Conservation (phyloP, 2,888 invertebrate genomes). For the Nemoura dubitans region DNA sequence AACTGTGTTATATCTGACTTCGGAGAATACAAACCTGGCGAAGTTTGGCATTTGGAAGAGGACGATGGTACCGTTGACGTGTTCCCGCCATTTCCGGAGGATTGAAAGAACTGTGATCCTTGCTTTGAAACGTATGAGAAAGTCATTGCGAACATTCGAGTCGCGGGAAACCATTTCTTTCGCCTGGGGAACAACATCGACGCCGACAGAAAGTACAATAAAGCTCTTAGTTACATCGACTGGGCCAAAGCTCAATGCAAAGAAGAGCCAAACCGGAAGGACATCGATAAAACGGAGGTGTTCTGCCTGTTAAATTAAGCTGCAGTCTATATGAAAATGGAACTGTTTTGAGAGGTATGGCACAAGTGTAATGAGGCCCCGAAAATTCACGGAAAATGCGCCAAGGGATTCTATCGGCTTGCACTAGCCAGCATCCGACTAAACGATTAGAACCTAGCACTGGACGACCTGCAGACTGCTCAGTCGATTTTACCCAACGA, state of each 20-base stretch:
- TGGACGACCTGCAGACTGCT: slow-evolving; percentile 72
- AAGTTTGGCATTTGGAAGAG: slow-evolving; percentile 73
- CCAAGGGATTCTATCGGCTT: slow-evolving; percentile 78
- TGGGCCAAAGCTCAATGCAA: slow-evolving; percentile 56
- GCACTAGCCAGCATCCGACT: slow-evolving; percentile 78
- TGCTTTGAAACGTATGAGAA: slow-evolving; percentile 53
- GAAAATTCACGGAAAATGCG: slow-evolving; percentile 54
- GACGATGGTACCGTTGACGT: slow-evolving; percentile 76
- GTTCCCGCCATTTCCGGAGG: slow-evolving; percentile 81
- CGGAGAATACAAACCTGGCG: slow-evolving; percentile 71
- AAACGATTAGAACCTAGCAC: slow-evolving; percentile 77
- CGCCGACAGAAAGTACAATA: slow-evolving; percentile 80
- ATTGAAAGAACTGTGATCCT: slow-evolving; percentile 63
- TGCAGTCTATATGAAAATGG: slow-evolving; percentile 74
- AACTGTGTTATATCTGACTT: slow-evolving; percentile 75
- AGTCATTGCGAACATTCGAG: slow-evolving; percentile 71
- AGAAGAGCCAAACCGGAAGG: slow-evolving; percentile 56
- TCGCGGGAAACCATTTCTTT: slow-evolving; percentile 77
- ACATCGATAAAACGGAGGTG: slow-evolving; percentile 59
- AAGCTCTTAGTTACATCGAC: slow-evolving; percentile 77
- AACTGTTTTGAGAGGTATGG: slow-evolving; percentile 69
- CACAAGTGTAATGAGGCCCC: slow-evolving; percentile 69
- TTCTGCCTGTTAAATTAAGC: slow-evolving; percentile 76
- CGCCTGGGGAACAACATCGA: slow-evolving; percentile 67
- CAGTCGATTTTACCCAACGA: slow-evolving; percentile 62